Evolutionary conservation across 2,797 vertebrate species (phyloP).

Genomic region (Sebastiscus tertius): DNA sequence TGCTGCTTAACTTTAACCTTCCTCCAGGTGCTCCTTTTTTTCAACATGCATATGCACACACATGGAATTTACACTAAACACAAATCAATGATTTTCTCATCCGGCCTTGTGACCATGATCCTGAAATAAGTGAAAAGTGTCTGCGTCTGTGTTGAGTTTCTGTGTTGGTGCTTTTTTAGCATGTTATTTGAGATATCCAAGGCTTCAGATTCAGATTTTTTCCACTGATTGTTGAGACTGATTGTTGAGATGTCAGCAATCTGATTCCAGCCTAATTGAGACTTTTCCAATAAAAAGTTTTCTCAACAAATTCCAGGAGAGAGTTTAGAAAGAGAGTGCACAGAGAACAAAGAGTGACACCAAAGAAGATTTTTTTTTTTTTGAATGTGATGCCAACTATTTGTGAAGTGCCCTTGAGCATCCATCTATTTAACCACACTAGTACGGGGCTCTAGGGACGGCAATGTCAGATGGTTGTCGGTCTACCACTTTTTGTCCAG

Average conservation of each 20-base stretch:
- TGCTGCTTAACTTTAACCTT: slow-evolving; percentile 14
- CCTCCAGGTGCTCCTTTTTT: slow-evolving; percentile 18
- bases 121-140: neutral
- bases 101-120: neutral
- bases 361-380: neutral
- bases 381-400: neutral
- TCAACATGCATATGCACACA: neutral
- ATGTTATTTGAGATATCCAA: neutral
- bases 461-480: neutral
- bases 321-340: neutral
- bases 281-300: neutral
- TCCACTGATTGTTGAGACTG: neutral
- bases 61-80: neutral
- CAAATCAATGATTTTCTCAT: neutral
- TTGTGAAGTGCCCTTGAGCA: neutral
- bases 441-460: neutral
- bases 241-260: neutral
- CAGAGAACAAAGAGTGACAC: neutral
- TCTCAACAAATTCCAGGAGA: neutral
- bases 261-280: neutral
- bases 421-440: neutral
- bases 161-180: neutral
- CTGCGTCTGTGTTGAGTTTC: neutral
- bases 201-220: neutral
- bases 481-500: neutral